Percentiles rank a stretch among this genome's conserved stretches.
Evolutionary conservation across 2,797 vertebrate genomes (phyloP).

Genomic region (Menidia menidia): DNA sequence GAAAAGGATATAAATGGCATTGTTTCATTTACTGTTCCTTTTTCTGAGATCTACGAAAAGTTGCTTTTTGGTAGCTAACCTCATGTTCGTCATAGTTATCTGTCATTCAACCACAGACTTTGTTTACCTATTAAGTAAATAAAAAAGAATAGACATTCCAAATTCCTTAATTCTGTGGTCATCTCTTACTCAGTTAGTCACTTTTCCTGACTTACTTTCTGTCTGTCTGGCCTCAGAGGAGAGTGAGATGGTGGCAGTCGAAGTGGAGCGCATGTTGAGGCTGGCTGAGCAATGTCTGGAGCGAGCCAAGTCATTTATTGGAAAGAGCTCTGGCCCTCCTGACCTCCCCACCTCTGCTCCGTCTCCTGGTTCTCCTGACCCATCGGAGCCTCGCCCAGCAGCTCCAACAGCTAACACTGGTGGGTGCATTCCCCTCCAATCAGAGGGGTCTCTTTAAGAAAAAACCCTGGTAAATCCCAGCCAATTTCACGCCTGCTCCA

Average conservation of each 20-base stretch:
- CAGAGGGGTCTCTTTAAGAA: background rate
- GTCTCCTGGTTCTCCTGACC: constrained; percentile 16
- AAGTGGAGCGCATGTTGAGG: constrained; percentile 91
- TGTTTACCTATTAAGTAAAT: too few species aligned
- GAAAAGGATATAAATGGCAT: too few species aligned
- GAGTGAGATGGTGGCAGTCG: constrained; percentile 72
- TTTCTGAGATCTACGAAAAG: too few species aligned
- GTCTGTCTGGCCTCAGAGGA: constrained; percentile 62
- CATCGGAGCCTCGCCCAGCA: background rate
- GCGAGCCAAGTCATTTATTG: constrained; percentile 89
- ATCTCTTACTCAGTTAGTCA: background rate
- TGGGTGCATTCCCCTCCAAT: constrained; percentile 39
- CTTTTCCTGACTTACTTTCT: background rate
- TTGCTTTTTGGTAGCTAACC: too few species aligned
- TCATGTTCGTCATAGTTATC: too few species aligned
- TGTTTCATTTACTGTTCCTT: too few species aligned
- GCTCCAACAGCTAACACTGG: constrained; percentile 35
- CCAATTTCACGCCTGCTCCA: background rate
- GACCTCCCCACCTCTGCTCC: constrained; percentile 13
- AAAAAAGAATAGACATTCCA: too few species aligned
- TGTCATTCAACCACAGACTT: too few species aligned
- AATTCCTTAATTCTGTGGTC: too few species aligned
- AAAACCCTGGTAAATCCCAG: background rate
- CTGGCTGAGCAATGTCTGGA: constrained; percentile 95
- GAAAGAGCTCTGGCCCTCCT: constrained; percentile 51